Base-by-base conservation (phyloP, 2,113 vertebrate species). In the Prinia subflava region DNA sequence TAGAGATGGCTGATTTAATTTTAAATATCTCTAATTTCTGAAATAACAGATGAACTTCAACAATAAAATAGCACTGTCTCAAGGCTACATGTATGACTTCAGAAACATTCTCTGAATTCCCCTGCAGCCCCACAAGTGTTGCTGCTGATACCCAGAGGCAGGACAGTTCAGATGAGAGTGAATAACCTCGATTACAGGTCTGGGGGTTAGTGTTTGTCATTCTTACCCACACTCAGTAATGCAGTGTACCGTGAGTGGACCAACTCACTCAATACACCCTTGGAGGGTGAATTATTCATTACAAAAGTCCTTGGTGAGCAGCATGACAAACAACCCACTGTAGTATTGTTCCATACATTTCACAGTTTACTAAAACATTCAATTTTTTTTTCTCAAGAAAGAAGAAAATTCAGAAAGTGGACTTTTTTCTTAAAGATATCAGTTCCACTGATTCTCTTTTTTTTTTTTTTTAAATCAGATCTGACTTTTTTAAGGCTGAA, bases 41-140 rank as follows among this genome's bases (percentile, higher is more conserved):
- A 42, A 21, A 14, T 21, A 41, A 30, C 6, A 56, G 20, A 31
- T 6, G 1, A 49, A 60, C 35, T 25, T 12, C 11, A 85, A 16
- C 17, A 31, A 11, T 71, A 56, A 39, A 57, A 33, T 4, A 62
- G 1, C 1, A 0, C 18, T 2, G 0, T 31, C 9, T 53, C 65
- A 33, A 47, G 23, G 14, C 59, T 22, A 5, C 14, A 4, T 9
- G 5, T 13, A 9, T 21, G 33, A 18, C 25, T 55, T 74, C 25
- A 65, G 31, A 70, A 53, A 15, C 17, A 11, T 46, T 75, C n/a
- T 74, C 30, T 71, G 28, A 42, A 37, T 15, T 33, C 17, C 39
- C 8, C 0, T 14, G 13, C 3, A 5, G 33, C 30, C 17, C 20
- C 49, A 57, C 13, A 46, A 35, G 18, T 23, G 47, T 22, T 42